Conservation (phyloP, 1,140 invertebrate genomes). For the Babylonia areolata region DNA sequence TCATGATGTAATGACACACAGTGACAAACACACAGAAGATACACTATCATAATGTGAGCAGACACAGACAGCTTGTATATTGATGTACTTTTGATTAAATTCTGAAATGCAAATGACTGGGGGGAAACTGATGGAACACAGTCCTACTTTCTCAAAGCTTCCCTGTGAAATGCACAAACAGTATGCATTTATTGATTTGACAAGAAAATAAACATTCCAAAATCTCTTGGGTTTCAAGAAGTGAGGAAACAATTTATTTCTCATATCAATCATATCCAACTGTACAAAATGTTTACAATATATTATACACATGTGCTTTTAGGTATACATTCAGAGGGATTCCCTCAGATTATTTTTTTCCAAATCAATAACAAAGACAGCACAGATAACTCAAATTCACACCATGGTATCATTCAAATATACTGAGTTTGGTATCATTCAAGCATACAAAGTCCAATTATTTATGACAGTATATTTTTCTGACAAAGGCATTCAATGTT, state of each 20-base stretch:
- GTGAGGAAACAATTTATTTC: background rate
- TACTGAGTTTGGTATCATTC: no score
- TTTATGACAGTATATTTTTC: no score
- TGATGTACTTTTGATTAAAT: background rate
- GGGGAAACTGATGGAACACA: background rate
- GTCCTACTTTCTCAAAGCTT: background rate
- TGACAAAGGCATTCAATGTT: no score
- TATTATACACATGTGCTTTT: background rate
- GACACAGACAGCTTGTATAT: background rate
- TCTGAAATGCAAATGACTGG: background rate
- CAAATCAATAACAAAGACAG: background rate
- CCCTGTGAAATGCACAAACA: background rate
- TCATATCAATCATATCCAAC: background rate
- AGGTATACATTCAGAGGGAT: background rate
- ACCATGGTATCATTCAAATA: no score
- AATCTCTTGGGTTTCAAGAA: background rate
- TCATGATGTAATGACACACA: no score
- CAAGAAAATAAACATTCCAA: background rate
- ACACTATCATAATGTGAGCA: background rate
- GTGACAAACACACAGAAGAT: background rate
- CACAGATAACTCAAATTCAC: background rate
- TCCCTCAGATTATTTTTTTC: background rate
- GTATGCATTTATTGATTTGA: constrained; percentile 11
- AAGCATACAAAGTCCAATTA: no score
- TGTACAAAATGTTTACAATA: background rate